Evolutionary conservation across 2,888 invertebrate genomes (phyloP).

Genomic region (Brassicogethes aeneus): DNA sequence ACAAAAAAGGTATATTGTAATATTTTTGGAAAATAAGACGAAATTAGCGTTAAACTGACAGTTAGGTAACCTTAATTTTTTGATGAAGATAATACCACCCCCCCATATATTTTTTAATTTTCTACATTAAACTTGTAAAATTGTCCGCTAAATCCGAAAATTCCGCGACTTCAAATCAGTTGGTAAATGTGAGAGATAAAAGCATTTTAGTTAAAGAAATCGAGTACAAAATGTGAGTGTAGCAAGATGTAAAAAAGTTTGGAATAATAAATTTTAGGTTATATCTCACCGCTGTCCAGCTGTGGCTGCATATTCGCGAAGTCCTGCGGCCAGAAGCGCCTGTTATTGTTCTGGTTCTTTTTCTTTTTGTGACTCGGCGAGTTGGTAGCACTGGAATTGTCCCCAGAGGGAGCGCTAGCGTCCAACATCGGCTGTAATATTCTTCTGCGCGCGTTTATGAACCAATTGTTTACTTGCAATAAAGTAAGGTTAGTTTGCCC

Average conservation of each 20-base stretch:
- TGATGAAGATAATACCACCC: too few species aligned
- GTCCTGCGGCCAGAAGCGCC: slow-evolving; percentile 68
- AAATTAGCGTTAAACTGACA: too few species aligned
- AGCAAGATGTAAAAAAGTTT: slow-evolving; percentile 1
- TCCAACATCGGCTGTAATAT: slow-evolving; percentile 91
- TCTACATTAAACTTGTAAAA: too few species aligned
- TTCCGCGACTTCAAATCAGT: too few species aligned
- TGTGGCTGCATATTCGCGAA: slow-evolving; percentile 53
- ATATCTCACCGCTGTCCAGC: slow-evolving; percentile 53
- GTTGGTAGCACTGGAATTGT: slow-evolving; percentile 24
- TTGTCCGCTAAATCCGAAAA: too few species aligned
- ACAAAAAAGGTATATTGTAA: too few species aligned
- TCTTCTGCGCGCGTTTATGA: slow-evolving; percentile 85
- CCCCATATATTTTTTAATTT: too few species aligned
- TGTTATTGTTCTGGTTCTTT: slow-evolving; percentile 52
- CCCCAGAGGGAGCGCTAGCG: slow-evolving; percentile 44
- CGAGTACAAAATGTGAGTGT: slow-evolving; percentile 4
- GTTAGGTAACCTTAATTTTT: too few species aligned
- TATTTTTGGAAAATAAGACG: too few species aligned
- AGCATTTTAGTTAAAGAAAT: too few species aligned
- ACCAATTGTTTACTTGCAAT: slow-evolving; percentile 83
- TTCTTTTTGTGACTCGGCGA: slow-evolving; percentile 46
- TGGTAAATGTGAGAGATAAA: too few species aligned
- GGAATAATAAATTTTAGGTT: too few species aligned
- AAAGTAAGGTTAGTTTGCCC: slow-evolving; percentile 77